phyloP scores from a whole-genome alignment of 2,797 vertebrate genomes.

The Knipowitschia caucasica region DNA sequence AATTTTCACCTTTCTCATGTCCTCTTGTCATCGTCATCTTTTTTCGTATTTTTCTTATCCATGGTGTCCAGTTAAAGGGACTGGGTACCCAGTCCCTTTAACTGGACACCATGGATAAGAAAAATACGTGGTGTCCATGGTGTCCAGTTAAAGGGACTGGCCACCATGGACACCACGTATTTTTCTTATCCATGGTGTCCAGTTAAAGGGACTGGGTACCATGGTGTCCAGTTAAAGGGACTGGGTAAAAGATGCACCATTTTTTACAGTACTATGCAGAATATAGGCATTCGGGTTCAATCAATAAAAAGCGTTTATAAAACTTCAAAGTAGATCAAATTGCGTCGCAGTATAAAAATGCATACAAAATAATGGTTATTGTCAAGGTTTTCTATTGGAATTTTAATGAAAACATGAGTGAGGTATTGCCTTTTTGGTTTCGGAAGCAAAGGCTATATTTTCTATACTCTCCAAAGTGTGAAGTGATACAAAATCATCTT shows the following conservation, averaged over 20 bases:
- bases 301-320: not conserved
- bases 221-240: conserved; percentile 96
- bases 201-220: too few relatives aligned
- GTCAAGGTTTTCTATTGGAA: not conserved
- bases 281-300: not conserved
- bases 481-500: too few relatives aligned
- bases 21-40: conserved; percentile 76
- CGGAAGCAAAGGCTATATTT: too few relatives aligned
- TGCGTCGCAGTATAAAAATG: not conserved
- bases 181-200: too few relatives aligned
- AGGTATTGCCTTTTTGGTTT: not conserved
- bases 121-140: too few relatives aligned
- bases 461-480: too few relatives aligned
- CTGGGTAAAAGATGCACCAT: conserved; percentile 46
- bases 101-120: too few relatives aligned
- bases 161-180: too few relatives aligned
- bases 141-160: too few relatives aligned
- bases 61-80: conserved; percentile 96
- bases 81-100: too few relatives aligned
- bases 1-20: conserved; percentile 21
- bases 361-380: not conserved
- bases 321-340: not conserved
- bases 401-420: not conserved
- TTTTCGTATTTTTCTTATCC: conserved; percentile 82
- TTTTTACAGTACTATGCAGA: conserved; percentile 2